These are phyloP conservation scores for Drosophila gaucha DNA, from an alignment of 2,888 invertebrate species.

Conservation along the genomic window DNA sequence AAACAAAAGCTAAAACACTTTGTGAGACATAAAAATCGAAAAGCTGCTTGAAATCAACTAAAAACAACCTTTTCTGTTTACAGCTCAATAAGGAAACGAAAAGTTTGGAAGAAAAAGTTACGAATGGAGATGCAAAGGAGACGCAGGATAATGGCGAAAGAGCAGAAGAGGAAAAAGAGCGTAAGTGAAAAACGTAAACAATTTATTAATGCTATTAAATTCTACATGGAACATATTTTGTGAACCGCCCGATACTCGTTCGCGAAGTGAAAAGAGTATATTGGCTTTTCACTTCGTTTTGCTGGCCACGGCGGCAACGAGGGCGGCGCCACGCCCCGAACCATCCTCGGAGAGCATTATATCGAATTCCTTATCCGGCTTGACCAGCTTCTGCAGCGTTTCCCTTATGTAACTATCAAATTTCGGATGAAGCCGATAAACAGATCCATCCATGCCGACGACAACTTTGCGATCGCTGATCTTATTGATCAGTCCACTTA, in stretches of 20 bases:
- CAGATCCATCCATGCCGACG: slow-evolving; percentile 98
- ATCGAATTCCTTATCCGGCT: slow-evolving; percentile 92
- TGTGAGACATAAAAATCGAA: slow-evolving; percentile 82
- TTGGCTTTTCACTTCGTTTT: slow-evolving; percentile 45
- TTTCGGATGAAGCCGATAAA: slow-evolving; percentile 97
- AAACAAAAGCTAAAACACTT: slow-evolving; percentile 86
- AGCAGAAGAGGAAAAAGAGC: slow-evolving; percentile 30
- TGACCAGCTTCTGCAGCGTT: slow-evolving; percentile 91
- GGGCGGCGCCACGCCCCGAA: slow-evolving; percentile 96
- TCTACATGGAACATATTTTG: slow-evolving; percentile 16
- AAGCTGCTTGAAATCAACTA: background rate
- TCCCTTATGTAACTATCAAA: slow-evolving; percentile 97
- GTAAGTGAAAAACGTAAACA: slow-evolving; percentile 49
- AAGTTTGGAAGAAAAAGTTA: slow-evolving; percentile 13
- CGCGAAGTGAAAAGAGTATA: background rate
- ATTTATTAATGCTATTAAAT: slow-evolving; percentile 33
- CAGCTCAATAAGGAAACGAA: slow-evolving; percentile 46
- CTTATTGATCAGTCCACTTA: slow-evolving; percentile 94
- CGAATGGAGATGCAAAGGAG: slow-evolving; percentile 14
- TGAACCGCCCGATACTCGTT: background rate
- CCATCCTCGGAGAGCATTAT: slow-evolving; percentile 98
- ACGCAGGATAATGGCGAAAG: background rate
- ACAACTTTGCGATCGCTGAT: slow-evolving; percentile 94
- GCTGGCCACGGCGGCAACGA: slow-evolving; percentile 95
- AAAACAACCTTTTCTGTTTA: background rate